Evolutionary conservation across 2,113 vertebrate genomes (phyloP).

Genomic region (Toxostoma redivivum): DNA sequence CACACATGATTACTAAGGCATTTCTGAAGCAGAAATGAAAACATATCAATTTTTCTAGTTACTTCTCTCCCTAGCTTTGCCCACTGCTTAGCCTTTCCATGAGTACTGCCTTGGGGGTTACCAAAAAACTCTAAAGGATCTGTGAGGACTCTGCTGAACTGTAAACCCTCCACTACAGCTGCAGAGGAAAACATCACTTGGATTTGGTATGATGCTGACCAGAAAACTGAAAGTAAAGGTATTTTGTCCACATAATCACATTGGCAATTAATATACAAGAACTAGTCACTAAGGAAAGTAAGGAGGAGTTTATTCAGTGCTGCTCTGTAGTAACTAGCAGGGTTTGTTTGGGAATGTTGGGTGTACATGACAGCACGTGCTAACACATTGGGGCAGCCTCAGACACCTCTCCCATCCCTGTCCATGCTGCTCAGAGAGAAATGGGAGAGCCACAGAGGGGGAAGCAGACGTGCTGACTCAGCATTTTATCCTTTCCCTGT

Average conservation of each 20-base stretch:
- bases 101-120: background rate
- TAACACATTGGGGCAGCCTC: background rate
- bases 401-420: background rate
- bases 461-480: background rate
- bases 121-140: background rate
- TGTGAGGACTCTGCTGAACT: background rate
- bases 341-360: background rate
- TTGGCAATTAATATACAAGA: background rate
- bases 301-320: background rate
- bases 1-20: background rate
- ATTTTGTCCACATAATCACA: background rate
- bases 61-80: background rate
- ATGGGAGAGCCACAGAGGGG: background rate
- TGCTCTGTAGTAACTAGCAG: background rate
- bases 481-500: background rate
- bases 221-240: background rate
- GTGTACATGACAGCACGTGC: background rate
- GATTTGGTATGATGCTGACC: background rate
- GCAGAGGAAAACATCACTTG: background rate
- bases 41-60: background rate
- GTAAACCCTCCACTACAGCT: background rate
- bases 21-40: background rate
- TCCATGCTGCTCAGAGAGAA: background rate
- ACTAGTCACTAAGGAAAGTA: background rate
- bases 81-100: background rate